These are phyloP conservation scores for Cephalotes varians DNA, from an alignment of 2,888 invertebrate genomes.

Conservation along the genomic window DNA sequence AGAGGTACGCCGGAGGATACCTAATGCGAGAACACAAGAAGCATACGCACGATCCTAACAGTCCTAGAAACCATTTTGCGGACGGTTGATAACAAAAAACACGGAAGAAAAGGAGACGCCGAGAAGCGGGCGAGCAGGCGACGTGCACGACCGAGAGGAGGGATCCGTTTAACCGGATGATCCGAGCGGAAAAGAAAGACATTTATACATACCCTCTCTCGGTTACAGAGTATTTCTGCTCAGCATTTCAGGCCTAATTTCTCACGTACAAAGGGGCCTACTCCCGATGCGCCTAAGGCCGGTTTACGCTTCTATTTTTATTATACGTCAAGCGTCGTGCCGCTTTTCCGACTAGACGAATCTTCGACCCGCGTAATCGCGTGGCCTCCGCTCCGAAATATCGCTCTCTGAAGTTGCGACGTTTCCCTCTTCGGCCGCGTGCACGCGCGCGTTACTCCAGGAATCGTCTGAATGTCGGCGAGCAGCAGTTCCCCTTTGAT, in stretches of 20 bases:
- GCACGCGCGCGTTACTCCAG: constrained; percentile 27
- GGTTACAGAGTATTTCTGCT: constrained; percentile 79
- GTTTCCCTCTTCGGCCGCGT: constrained; percentile 19
- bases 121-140: constrained; percentile 47
- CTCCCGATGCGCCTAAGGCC: constrained; percentile 66
- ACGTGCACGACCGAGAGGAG: constrained; percentile 43
- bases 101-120: constrained; percentile 61
- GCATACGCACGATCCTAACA: constrained; percentile 77
- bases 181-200: constrained; percentile 74
- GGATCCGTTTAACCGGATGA: constrained; percentile 85
- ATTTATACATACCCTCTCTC: constrained; percentile 56
- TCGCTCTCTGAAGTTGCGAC: constrained; percentile 57
- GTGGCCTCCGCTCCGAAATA: constrained; percentile 62
- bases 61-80: constrained; percentile 83
- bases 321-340: constrained; percentile 48
- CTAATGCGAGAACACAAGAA: constrained; percentile 78
- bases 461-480: constrained; percentile 50
- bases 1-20: constrained; percentile 66
- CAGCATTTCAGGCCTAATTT: constrained; percentile 85
- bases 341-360: constrained; percentile 63
- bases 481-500: constrained; percentile 43
- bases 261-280: constrained; percentile 80
- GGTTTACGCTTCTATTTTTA: constrained; percentile 67
- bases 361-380: constrained; percentile 53
- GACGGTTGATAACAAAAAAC: constrained; percentile 78